Conservation (phyloP, 2,797 vertebrate species). For the Phrynocephalus vlangalii region DNA sequence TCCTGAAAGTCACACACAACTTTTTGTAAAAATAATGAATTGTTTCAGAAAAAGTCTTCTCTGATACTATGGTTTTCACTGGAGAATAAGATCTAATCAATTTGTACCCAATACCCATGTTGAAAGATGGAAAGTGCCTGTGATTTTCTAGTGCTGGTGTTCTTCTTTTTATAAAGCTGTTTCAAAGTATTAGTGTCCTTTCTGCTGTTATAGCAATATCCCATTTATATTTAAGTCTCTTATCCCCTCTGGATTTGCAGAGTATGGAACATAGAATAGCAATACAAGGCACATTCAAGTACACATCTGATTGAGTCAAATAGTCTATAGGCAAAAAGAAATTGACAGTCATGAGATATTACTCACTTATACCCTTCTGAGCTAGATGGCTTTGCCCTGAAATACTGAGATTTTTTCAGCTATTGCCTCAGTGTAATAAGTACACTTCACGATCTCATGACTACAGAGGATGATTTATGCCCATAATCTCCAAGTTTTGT, state of each 20-base stretch:
- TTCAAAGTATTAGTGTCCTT: background rate
- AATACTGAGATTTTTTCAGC: background rate
- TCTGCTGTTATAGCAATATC: background rate
- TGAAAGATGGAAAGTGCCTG: background rate
- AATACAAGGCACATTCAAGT: slow-evolving; percentile 16
- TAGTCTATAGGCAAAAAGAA: slow-evolving; percentile 1
- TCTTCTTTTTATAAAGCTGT: background rate
- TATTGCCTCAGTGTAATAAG: background rate
- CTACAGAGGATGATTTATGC: background rate
- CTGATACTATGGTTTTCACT: background rate
- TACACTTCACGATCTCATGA: background rate
- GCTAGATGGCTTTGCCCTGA: background rate
- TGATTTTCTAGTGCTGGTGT: background rate
- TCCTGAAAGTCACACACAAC: background rate
- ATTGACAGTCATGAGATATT: background rate
- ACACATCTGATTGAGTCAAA: background rate
- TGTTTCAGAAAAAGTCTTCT: background rate
- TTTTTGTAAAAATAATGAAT: background rate
- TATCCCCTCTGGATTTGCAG: background rate
- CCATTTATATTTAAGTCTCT: background rate
- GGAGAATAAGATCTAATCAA: background rate
- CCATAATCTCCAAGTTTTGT: background rate
- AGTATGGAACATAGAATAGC: background rate
- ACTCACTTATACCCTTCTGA: background rate
- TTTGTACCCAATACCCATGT: slow-evolving; percentile 11